These are phyloP conservation scores for Isoperla grammatica DNA, from an alignment of 2,888 invertebrate genomes.

Conservation along the genomic window DNA sequence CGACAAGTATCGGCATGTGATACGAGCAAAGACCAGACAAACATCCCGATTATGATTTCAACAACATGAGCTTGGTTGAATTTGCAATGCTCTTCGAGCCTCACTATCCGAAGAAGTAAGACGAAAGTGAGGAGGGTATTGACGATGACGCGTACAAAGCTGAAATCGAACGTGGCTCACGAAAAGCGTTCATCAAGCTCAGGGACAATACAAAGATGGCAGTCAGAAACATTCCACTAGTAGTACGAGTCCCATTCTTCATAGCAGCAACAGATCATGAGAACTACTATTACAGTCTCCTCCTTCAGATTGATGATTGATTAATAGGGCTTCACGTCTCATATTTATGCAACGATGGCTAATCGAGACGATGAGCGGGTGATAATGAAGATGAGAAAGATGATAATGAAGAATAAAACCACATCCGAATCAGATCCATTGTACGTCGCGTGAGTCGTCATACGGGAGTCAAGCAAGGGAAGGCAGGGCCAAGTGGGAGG, in stretches of 20 bases:
- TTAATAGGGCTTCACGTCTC: too few relatives aligned
- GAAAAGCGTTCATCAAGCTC: background rate
- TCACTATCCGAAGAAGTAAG: conserved; percentile 5
- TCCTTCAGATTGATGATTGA: too few relatives aligned
- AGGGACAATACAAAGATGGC: conserved; percentile 19
- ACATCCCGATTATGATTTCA: conserved; percentile 26
- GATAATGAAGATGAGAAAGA: too few relatives aligned
- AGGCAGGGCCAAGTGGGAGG: too few relatives aligned
- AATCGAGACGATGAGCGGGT: too few relatives aligned
- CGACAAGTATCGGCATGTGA: conserved; percentile 1
- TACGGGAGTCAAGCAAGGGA: too few relatives aligned
- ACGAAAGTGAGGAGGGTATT: conserved; percentile 3
- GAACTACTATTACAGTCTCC: conserved; percentile 36
- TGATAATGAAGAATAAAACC: too few relatives aligned
- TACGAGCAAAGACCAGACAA: conserved; percentile 25
- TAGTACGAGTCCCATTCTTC: conserved; percentile 32
- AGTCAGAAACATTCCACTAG: conserved; percentile 29
- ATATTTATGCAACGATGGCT: too few relatives aligned
- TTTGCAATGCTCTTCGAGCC: conserved; percentile 25
- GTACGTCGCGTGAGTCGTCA: too few relatives aligned
- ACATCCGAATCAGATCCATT: too few relatives aligned
- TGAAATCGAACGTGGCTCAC: background rate
- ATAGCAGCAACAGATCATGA: conserved; percentile 36
- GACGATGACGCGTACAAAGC: background rate
- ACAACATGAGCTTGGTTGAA: conserved; percentile 24